These are phyloP conservation scores for Saguinus imperator DNA, from an alignment of 2,113 vertebrate genomes.

Conservation along the genomic window DNA sequence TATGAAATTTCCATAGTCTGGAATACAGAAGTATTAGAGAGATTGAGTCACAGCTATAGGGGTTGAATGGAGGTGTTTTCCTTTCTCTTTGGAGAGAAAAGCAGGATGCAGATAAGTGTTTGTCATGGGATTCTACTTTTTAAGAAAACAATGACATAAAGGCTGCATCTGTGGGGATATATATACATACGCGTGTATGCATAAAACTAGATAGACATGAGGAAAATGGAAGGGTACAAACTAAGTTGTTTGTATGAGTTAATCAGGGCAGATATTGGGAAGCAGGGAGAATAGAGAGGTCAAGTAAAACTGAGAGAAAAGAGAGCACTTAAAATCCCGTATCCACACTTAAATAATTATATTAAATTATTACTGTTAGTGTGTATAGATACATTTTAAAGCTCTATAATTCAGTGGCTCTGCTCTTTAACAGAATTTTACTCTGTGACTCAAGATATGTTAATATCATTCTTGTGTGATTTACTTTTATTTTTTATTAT, in stretches of 20 bases:
- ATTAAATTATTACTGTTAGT: accelerated
- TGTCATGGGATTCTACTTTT: not conserved
- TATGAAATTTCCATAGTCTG: not conserved
- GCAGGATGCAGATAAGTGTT: not conserved
- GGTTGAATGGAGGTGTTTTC: not conserved
- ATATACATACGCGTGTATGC: not conserved
- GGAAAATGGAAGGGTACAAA: not conserved
- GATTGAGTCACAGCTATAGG: not conserved
- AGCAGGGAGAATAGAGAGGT: not conserved
- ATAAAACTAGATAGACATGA: accelerated
- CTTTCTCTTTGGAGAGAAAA: not conserved
- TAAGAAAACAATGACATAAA: not conserved
- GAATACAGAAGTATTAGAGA: not conserved
- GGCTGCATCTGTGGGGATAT: accelerated
- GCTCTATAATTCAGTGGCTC: not conserved
- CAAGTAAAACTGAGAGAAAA: no score
- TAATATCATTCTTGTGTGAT: not conserved
- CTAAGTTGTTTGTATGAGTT: not conserved
- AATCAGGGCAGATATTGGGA: not conserved
- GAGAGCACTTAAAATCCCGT: accelerated
- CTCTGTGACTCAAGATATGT: not conserved
- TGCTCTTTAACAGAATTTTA: not conserved
- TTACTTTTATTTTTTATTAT: not conserved
- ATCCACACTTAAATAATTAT: accelerated
- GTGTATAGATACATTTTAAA: not conserved